phyloP scores from a whole-genome alignment of 2,113 vertebrate genomes.

The Odontophorus gujanensis region DNA sequence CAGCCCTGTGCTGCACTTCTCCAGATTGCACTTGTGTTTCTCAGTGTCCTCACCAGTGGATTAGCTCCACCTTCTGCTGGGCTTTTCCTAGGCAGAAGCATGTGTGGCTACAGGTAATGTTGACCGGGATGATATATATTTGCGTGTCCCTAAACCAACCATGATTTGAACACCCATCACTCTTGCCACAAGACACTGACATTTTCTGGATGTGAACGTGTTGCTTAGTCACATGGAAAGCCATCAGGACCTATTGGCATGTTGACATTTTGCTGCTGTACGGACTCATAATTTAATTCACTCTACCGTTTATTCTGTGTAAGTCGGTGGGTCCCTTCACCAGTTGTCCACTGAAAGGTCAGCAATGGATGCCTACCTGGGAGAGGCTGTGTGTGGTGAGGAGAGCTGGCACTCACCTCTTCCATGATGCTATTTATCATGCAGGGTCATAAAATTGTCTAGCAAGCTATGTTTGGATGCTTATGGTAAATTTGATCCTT shows the following conservation, averaged over 20 bases:
- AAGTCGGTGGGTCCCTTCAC: background rate
- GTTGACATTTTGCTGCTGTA: background rate
- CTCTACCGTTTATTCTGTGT: background rate
- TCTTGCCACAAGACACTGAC: background rate
- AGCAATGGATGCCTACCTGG: rapidly evolving
- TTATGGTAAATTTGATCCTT: background rate
- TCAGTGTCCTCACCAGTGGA: background rate
- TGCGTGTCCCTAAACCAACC: background rate
- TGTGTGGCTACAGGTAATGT: background rate
- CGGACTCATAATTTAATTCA: background rate
- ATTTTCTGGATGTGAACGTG: background rate
- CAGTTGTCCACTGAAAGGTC: background rate
- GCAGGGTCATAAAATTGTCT: background rate
- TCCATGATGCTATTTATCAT: background rate
- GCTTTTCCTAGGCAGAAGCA: rapidly evolving
- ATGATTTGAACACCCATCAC: rapidly evolving
- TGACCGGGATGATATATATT: background rate
- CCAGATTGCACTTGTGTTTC: background rate
- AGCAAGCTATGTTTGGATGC: background rate
- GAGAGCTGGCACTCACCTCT: rapidly evolving
- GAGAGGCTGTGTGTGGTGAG: background rate
- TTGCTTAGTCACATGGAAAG: background rate
- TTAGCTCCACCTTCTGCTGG: background rate
- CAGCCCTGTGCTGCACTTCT: background rate
- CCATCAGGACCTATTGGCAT: background rate